These are phyloP conservation scores for Notolabrus celidotus DNA, from an alignment of 2,797 vertebrate genomes.

Conservation along the genomic window DNA sequence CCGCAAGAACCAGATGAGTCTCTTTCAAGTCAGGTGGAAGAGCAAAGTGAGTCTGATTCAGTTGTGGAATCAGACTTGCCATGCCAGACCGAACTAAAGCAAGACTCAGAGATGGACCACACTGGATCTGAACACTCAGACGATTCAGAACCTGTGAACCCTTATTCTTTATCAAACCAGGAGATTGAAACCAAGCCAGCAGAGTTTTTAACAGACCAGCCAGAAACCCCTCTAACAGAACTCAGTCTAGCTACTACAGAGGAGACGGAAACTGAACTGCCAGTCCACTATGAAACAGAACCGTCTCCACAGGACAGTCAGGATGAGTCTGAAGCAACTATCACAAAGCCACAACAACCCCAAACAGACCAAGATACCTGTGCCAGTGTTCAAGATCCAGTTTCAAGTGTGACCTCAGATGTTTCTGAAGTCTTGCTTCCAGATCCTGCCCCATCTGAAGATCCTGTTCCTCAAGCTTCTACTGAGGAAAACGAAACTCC, in stretches of 20 bases:
- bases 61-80: neutral
- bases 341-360: conserved; percentile 7
- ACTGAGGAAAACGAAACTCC: conserved; percentile 11
- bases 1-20: conserved; percentile 18
- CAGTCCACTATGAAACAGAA: neutral
- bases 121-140: conserved; percentile 15
- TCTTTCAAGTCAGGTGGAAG: neutral
- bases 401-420: neutral
- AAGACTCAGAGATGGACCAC: neutral
- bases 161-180: conserved; percentile 2
- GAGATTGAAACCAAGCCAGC: conserved; percentile 11
- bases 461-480: neutral
- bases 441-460: neutral
- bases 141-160: neutral
- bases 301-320: neutral
- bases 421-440: neutral
- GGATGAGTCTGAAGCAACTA: neutral
- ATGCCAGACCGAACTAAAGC: neutral
- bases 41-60: conserved; percentile 18
- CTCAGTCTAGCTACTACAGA: neutral
- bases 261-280: neutral
- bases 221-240: conserved; percentile 4
- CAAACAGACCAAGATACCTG: conserved; percentile 15
- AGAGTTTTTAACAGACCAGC: conserved; percentile 1
- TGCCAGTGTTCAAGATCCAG: neutral